Evolutionary conservation across 1,140 invertebrate species (phyloP), one percentile per base, ranked within the genome.

Genomic region (Eubasilissa regina): DNA sequence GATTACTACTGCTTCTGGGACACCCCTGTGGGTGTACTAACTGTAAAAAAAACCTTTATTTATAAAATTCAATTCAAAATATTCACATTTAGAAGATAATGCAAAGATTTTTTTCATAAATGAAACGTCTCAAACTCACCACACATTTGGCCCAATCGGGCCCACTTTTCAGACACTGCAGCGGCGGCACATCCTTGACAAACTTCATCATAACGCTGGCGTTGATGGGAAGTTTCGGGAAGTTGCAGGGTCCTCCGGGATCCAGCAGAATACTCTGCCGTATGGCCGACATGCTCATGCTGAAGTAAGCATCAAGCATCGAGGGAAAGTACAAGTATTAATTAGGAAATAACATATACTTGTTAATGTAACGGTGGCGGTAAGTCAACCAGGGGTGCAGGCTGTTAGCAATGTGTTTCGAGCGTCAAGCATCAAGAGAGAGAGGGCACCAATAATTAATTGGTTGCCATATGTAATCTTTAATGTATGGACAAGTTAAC

Each of bases 131-230:
- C 56, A 60, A 35, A 64, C 70, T 64, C 13, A 83, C 81, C 17
- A 62, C 51, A 75, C 81, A 83, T 10, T 62, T 48, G 48, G 77
- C 81, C 81, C 81, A 83, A 70, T 83, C 81, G 12, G 44, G 25
- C 4, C 25, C 74, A 4, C 48, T 58, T 19, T 79, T 80, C 12
- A 21, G 48, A 44, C 81, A 83, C 15, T 15, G 13, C 1, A 83
- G 56, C 17, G 79, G 81, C n/a, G 60, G 8, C 4, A 80, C 76
- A 9, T 80, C 25, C 48, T 79, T 75, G 8, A 80, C 64, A 35
- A 76, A 80, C 47, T 60, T 76, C 81, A 80, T 79, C 73, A 83
- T 79, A 10, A 73, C 43, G 19, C 78, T 80, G 60, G 81, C 66
- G 51, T 83, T 83, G 11, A 83, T 79, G 7, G 79, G 77, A 43